Conservation (phyloP, 1,140 invertebrate genomes). For the Polypedilum vanderplanki region DNA sequence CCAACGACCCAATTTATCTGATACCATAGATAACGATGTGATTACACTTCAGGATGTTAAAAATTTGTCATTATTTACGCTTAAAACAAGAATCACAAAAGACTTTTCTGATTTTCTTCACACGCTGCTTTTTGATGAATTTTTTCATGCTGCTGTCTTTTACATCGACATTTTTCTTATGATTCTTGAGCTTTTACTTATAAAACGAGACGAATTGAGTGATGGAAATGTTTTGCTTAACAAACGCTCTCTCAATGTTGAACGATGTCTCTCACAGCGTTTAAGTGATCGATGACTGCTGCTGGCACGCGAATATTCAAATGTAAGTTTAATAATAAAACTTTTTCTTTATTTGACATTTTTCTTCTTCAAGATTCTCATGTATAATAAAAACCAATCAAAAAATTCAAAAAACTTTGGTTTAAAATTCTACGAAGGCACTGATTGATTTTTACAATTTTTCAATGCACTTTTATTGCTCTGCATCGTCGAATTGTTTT, state of each 20-base stretch:
- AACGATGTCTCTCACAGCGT: neutral
- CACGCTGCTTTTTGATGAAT: neutral
- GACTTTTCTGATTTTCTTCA: neutral
- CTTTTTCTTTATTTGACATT: no score
- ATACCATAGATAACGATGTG: neutral
- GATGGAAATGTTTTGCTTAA: neutral
- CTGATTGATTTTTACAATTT: conserved; percentile 27
- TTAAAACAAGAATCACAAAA: neutral
- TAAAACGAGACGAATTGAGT: neutral
- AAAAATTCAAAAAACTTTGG: no score
- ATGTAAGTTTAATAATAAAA: neutral
- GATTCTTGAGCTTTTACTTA: neutral
- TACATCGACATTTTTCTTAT: neutral
- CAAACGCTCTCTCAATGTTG: neutral
- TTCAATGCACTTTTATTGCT: conserved; percentile 20
- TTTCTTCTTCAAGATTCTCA: no score
- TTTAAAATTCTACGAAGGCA: neutral
- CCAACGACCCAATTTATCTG: neutral
- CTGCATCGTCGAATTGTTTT: conserved; percentile 2
- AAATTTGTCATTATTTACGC: neutral
- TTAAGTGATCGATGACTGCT: conserved; percentile 2
- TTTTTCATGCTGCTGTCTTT: neutral
- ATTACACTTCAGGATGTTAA: conserved; percentile 5
- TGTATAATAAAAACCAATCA: no score
- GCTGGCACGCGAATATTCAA: neutral